Conservation (phyloP, 2,113 vertebrate genomes). For the Pseudorhombus dupliciocellatus region DNA sequence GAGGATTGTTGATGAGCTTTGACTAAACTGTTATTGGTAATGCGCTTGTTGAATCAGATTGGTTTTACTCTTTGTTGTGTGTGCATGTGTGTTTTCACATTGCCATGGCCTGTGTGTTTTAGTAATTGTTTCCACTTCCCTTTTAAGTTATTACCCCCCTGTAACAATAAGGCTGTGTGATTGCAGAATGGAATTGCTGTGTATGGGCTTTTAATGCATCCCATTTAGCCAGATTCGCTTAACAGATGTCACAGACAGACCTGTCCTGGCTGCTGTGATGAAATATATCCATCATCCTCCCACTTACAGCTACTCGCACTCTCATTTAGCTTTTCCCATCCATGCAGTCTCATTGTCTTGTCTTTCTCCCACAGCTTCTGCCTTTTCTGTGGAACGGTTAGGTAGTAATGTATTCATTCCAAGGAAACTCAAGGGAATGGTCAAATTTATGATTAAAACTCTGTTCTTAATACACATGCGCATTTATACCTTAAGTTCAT, state of each 20-base stretch:
- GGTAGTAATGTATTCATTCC: slow-evolving; percentile 36
- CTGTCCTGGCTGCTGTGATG: slow-evolving; percentile 76
- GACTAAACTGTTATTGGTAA: slow-evolving; percentile 46
- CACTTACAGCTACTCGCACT: slow-evolving; percentile 62
- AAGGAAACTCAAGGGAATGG: slow-evolving; percentile 47
- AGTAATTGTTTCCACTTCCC: slow-evolving; percentile 76
- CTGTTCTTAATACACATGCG: slow-evolving; percentile 21
- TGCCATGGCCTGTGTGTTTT: slow-evolving; percentile 68
- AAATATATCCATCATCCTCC: slow-evolving; percentile 81
- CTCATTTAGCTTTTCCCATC: slow-evolving; percentile 43
- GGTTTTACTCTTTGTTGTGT: slow-evolving; percentile 51
- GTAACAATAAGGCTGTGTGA: slow-evolving; percentile 73
- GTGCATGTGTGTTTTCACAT: slow-evolving; percentile 45
- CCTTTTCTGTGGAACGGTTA: slow-evolving; percentile 35
- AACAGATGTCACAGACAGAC: slow-evolving; percentile 79
- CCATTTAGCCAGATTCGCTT: slow-evolving; percentile 74
- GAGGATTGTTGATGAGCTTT: slow-evolving; percentile 58
- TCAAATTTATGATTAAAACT: slow-evolving; percentile 13
- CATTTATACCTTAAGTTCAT: slow-evolving; percentile 12
- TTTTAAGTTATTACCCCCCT: slow-evolving; percentile 75
- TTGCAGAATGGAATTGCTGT: slow-evolving; percentile 72
- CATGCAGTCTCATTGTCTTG: slow-evolving; percentile 44
- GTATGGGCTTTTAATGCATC: slow-evolving; percentile 79
- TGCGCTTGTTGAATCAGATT: slow-evolving; percentile 52
- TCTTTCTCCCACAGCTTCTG: slow-evolving; percentile 43